These are phyloP conservation scores for Drosophila sordidula DNA, from an alignment of 2,888 invertebrate species.

Conservation along the genomic window DNA sequence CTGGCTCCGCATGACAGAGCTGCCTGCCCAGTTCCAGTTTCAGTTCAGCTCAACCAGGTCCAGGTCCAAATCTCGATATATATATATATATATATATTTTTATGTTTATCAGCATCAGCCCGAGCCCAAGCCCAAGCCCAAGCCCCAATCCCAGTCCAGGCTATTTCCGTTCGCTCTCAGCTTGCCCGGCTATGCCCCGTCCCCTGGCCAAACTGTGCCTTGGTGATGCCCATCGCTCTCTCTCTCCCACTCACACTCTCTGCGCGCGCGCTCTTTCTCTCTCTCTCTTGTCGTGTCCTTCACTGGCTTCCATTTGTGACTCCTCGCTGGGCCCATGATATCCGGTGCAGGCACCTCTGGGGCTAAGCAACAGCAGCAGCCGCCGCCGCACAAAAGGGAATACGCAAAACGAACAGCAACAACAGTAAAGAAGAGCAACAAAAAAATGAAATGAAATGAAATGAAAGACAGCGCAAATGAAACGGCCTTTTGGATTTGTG, in stretches of 20 bases:
- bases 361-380: slow-evolving; percentile 33
- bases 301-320: slow-evolving; percentile 54
- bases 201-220: slow-evolving; percentile 1
- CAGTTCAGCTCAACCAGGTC: not conserved
- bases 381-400: slow-evolving; percentile 49
- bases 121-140: slow-evolving; percentile 12
- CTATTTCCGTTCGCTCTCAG: slow-evolving; percentile 52
- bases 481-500: slow-evolving; percentile 59
- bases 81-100: slow-evolving; percentile 12
- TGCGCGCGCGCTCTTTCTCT: slow-evolving; percentile 61
- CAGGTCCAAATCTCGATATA: slow-evolving; percentile 43
- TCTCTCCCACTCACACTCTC: slow-evolving; percentile 17
- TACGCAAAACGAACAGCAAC: slow-evolving; percentile 28
- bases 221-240: not conserved
- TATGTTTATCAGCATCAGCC: slow-evolving; percentile 33
- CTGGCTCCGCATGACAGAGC: slow-evolving; percentile 25
- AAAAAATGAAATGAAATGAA: slow-evolving; percentile 11
- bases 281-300: slow-evolving; percentile 60
- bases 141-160: slow-evolving; percentile 34
- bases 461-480: slow-evolving; percentile 32
- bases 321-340: slow-evolving; percentile 58
- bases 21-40: slow-evolving; percentile 14
- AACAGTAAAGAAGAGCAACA: not conserved
- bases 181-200: not conserved
- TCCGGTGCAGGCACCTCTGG: slow-evolving; percentile 67